These are phyloP conservation scores for Pelecanus crispus DNA, from an alignment of 2,113 vertebrate species.

Conservation along the genomic window DNA sequence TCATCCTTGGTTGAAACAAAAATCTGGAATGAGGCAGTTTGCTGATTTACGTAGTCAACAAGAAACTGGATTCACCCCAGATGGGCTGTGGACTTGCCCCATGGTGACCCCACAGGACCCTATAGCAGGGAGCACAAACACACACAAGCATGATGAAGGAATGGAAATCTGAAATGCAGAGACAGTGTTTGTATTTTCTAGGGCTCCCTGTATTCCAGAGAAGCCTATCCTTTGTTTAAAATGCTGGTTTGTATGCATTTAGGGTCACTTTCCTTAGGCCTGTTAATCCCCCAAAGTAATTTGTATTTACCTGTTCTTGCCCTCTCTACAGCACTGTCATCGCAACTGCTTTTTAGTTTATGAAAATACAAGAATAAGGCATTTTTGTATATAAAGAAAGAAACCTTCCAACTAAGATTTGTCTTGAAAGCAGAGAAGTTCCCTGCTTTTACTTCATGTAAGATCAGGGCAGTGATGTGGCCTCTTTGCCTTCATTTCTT, in stretches of 20 bases:
- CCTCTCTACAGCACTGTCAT: background rate
- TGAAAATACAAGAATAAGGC: slow-evolving; percentile 2
- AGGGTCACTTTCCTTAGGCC: background rate
- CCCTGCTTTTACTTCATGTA: background rate
- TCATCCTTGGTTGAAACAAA: background rate
- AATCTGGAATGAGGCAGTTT: background rate
- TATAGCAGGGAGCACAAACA: background rate
- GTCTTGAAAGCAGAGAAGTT: background rate
- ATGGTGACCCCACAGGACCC: background rate
- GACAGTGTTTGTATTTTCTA: background rate
- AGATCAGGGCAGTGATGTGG: background rate
- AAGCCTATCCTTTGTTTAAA: background rate
- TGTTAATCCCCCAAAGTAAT: background rate
- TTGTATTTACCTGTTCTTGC: slow-evolving; percentile 34
- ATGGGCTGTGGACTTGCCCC: background rate
- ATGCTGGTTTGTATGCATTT: background rate
- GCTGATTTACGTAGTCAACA: background rate
- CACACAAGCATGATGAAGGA: background rate
- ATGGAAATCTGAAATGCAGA: background rate
- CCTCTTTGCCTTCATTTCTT: background rate
- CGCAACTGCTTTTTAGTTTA: background rate
- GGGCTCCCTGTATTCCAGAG: background rate
- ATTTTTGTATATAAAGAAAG: background rate
- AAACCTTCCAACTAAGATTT: background rate
- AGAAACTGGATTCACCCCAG: background rate